Percentiles rank a stretch among this genome's conserved stretches.
Conservation (phyloP, 2,797 vertebrate genomes). For the Micromesistius poutassou region DNA sequence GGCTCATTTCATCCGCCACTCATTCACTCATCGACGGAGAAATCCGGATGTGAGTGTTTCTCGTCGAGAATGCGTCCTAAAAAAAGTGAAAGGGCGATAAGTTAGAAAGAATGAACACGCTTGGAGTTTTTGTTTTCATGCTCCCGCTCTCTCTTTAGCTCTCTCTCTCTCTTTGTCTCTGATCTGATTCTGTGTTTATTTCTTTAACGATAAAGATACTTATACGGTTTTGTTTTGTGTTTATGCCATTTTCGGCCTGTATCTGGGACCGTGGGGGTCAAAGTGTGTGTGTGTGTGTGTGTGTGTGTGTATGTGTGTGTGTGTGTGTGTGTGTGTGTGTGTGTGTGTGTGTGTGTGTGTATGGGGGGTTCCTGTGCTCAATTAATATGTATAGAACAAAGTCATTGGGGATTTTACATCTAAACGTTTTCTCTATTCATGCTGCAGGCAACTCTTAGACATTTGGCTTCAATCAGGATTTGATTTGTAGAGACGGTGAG, state of each 20-base stretch:
- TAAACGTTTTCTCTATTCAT: neutral
- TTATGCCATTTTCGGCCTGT: neutral
- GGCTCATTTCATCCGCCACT: neutral
- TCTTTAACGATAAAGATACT: neutral
- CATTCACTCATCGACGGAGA: neutral
- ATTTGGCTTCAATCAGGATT: constrained; percentile 59
- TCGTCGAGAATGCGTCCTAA: neutral
- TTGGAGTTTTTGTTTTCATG: constrained; percentile 6
- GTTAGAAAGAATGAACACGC: neutral
- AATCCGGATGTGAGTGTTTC: neutral
- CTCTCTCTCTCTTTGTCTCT: neutral
- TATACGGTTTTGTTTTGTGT: neutral
- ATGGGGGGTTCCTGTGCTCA: neutral
- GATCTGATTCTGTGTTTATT: neutral
- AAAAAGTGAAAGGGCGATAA: neutral
- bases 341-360: neutral
- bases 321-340: neutral
- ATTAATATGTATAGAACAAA: neutral
- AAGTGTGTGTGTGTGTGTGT: neutral
- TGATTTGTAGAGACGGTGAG: constrained; percentile 38
- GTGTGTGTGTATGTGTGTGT: neutral
- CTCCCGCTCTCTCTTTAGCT: neutral
- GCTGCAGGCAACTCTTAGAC: constrained; percentile 38
- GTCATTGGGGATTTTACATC: neutral
- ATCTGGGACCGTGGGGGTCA: neutral